Conservation (phyloP, 2,797 vertebrate species). For the Galagoides demidoff region DNA sequence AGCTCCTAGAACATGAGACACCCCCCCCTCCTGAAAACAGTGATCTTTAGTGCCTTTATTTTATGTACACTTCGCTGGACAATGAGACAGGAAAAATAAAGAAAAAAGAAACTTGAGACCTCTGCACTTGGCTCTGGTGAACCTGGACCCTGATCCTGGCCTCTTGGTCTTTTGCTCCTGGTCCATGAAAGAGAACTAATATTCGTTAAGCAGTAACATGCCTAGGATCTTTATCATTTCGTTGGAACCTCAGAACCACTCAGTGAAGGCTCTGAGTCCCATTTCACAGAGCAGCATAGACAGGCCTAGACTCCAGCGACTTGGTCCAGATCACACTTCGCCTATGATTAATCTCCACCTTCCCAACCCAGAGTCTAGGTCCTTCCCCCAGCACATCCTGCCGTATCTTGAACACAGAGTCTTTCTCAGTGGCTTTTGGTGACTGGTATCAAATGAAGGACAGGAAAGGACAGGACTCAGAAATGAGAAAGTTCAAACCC, state of each 20-base stretch:
- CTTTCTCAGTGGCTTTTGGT: neutral
- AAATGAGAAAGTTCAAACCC: neutral
- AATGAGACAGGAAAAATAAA: slow-evolving; percentile 45
- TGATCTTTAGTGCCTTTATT: neutral
- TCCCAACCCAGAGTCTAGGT: neutral
- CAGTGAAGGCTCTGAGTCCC: neutral
- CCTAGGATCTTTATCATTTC: neutral
- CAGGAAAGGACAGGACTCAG: neutral
- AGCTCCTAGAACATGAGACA: neutral
- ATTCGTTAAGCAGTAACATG: neutral
- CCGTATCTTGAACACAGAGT: neutral
- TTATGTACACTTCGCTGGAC: slow-evolving; percentile 7
- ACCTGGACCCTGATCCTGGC: neutral
- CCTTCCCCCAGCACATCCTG: neutral
- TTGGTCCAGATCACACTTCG: neutral
- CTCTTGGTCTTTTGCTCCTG: slow-evolving; percentile 18
- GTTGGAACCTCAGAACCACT: neutral
- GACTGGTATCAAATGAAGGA: neutral
- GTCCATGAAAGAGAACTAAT: neutral
- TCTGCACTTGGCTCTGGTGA: neutral
- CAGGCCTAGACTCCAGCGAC: neutral
- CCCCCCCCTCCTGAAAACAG: neutral
- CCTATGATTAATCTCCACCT: neutral
- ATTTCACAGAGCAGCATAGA: neutral
- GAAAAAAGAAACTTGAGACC: neutral